Percentiles rank a stretch among this genome's conserved stretches.
phyloP scores from a whole-genome alignment of 2,113 vertebrate species.

The Gopherus evgoodei region DNA sequence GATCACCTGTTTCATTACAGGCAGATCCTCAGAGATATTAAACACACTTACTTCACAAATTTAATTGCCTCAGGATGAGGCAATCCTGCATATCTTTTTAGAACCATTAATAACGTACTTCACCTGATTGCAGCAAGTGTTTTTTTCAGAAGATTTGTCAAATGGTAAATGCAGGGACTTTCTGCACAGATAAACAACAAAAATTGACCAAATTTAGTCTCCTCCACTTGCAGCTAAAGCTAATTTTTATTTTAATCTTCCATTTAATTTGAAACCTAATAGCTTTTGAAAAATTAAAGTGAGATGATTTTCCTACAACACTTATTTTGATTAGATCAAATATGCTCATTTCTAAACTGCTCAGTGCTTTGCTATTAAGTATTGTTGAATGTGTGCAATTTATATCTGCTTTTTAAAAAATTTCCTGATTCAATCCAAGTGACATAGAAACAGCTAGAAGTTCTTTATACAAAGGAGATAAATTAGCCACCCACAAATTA shows the following conservation, averaged over 20 bases:
- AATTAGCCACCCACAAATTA: neutral
- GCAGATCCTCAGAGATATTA: slow-evolving; percentile 77
- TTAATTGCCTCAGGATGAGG: slow-evolving; percentile 86
- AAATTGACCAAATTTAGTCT: slow-evolving; percentile 84
- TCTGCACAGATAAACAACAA: slow-evolving; percentile 81
- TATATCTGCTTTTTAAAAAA: slow-evolving; percentile 26
- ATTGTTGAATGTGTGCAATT: slow-evolving; percentile 51
- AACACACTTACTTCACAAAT: slow-evolving; percentile 78
- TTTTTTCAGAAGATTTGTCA: slow-evolving; percentile 80
- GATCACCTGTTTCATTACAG: slow-evolving; percentile 82
- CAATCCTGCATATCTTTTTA: slow-evolving; percentile 84
- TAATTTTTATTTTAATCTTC: slow-evolving; percentile 79
- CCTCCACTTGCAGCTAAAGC: slow-evolving; percentile 76
- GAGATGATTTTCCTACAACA: slow-evolving; percentile 71
- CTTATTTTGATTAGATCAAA: slow-evolving; percentile 79
- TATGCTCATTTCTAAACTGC: slow-evolving; percentile 47
- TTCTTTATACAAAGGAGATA: neutral
- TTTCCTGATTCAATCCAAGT: neutral
- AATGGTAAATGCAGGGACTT: slow-evolving; percentile 82
- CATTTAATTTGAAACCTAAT: slow-evolving; percentile 82
- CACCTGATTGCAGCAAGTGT: slow-evolving; percentile 84
- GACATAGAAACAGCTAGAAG: neutral
- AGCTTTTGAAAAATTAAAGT: slow-evolving; percentile 80
- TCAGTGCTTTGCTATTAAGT: slow-evolving; percentile 57
- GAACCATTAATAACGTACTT: slow-evolving; percentile 87